Evolutionary conservation across 1,140 invertebrate genomes (phyloP), one percentile per base, ranked within the genome.

Genomic region (Bombus confusus): DNA sequence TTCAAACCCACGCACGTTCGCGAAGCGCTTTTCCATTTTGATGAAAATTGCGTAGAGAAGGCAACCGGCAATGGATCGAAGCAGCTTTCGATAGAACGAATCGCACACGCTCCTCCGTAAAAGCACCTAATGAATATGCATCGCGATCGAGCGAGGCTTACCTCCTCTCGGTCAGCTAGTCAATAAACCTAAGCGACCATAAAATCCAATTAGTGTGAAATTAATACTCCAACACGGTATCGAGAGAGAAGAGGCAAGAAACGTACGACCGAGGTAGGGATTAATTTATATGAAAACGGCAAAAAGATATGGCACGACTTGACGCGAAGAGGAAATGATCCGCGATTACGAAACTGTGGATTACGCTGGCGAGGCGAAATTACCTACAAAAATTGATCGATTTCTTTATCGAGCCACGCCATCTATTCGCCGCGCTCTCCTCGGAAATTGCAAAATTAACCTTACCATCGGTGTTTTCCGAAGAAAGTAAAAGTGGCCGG

Each of bases 171-270:
- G 79, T 73, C 59, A 76, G 74, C 87, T 88, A 91, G 89, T 89
- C 91, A 92, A 94, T 94, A 94, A 95, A 94, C 89, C 92, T 93
- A 93, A 94, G 91, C 91, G 93, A 92, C 91, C 93, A 94, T 94
- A 94, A 94, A 95, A 94, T 94, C 93, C 94, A 95, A 95, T 95
- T 95, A 95, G 94, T 84, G 91, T 87, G 91, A 93, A 93, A 93
- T 94, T 94, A 94, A 93, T 94, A 94, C 91, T 84, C 90, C 76
- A 85, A 90, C 89, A 85, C 86, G 80, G 83, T 41, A 59, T 22
- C 39, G 57, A 80, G 52, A 39, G 18, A 62, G 39, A 39, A 39
- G 15, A 34, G 31, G 22, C 10, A 68, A 82, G 43, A 37, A 47
- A 57, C 25, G 39, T 15, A 41, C 34, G 39, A 72, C 43, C 71